phyloP scores from a whole-genome alignment of 2,113 vertebrate species.

The Manacus vitellinus region DNA sequence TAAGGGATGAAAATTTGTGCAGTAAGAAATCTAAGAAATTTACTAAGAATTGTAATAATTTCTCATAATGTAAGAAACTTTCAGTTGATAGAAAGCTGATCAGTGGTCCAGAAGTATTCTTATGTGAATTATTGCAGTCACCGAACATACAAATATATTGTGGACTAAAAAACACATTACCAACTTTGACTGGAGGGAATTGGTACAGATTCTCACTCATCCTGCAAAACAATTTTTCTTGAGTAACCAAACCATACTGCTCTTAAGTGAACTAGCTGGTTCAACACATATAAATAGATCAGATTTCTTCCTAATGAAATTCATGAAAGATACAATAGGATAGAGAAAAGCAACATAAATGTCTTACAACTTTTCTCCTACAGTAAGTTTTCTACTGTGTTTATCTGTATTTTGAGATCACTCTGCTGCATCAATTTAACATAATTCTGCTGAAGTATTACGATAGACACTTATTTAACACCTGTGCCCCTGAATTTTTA shows the following conservation, averaged over 20 bases:
- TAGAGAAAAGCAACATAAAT: background rate
- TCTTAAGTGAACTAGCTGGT: background rate
- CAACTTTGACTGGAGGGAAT: background rate
- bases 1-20: background rate
- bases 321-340: background rate
- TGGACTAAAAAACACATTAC: background rate
- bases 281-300: background rate
- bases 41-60: background rate
- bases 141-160: background rate
- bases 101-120: background rate
- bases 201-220: background rate
- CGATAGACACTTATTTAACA: background rate
- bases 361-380: background rate
- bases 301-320: background rate
- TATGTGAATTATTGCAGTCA: background rate
- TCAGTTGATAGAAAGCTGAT: background rate
- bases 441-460: background rate
- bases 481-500: background rate
- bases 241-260: background rate
- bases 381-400: background rate
- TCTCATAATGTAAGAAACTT: background rate
- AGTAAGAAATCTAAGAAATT: background rate
- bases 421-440: background rate
- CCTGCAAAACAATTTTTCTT: background rate
- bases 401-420: background rate